Base-by-base conservation (phyloP, 2,888 invertebrate genomes). In the Xestia c-nigrum region DNA sequence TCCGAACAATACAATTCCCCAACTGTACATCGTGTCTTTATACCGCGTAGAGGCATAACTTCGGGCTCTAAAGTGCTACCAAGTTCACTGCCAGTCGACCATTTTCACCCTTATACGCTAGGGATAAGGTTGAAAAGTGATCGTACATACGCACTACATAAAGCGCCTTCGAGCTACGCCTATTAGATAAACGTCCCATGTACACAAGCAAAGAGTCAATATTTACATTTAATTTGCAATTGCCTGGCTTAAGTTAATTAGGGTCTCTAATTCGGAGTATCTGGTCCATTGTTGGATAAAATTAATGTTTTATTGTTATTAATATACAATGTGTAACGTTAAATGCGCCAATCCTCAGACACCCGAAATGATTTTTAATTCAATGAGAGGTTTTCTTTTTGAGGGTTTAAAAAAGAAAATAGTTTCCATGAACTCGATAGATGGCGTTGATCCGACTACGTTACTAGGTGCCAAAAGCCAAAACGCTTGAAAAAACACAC, bases 151-250 rank as follows among this genome's bases (percentile, higher is more conserved):
- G 46, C 52, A 57, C 61, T 50, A 59, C 68, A 24, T 16, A 40
- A 47, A 57, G 16, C 38, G 24, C 38, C 57, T 63, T 40, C 65
- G 3, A 12, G 31, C 16, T 10, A 72, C 72, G 52, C 65, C 70
- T 40, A 72, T 55, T 65, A 59, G 16, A 50, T 72, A 83, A 80
- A 81, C 73, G 46, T 47, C 6, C 50, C 38, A 46, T 21, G 61
- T 47, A 81, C 55, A 74, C 73, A 74, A 63, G 31, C 78, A 31
- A 6, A 16, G 14, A 31, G 71, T 82, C 74, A 83, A 81, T 77
- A 74, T 81, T 85, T 77, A 74, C 77, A 46, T 83, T 83, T 85
- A 68, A 83, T 83, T 83, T 69, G 16, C 61, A 72, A 83, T 74
- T 68, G 74, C 67, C 78, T 46, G n/a, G 46, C 50, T 84, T 66